Evolutionary conservation across 2,113 vertebrate species (phyloP).

Genomic region (Pelmatolapia mariae): DNA sequence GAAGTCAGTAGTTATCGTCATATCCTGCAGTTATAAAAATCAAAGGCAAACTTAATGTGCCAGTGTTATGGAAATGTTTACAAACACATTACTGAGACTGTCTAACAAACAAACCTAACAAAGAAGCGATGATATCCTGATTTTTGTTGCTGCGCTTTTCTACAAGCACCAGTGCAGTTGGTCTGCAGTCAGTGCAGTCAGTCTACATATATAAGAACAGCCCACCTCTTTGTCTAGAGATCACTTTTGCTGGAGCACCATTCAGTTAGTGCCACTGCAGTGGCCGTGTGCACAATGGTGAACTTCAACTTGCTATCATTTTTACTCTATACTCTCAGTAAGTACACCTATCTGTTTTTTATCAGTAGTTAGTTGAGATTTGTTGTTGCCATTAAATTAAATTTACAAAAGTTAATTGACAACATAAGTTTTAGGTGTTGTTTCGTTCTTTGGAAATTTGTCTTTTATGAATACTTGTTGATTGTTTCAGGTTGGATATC

Average conservation of each 20-base stretch:
- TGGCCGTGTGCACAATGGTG: not conserved
- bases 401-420: accelerated
- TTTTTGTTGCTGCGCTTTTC: accelerated
- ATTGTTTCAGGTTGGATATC: not conserved
- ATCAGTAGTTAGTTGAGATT: not conserved
- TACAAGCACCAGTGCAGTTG: accelerated
- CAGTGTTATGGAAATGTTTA: not conserved
- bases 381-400: accelerated
- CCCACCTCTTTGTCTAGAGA: not conserved
- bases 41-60: not conserved
- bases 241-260: not conserved
- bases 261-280: not conserved
- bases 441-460: accelerated
- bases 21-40: not conserved
- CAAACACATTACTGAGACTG: not conserved
- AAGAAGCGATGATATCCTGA: accelerated
- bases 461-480: not conserved
- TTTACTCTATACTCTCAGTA: not conserved
- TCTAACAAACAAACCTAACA: not conserved
- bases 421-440: accelerated
- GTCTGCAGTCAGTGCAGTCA: not conserved
- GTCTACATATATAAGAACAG: not conserved
- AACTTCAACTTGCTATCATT: not conserved
- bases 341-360: not conserved
- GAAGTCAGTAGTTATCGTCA: not conserved